Base-by-base conservation (phyloP, 2,888 invertebrate genomes). In the Nipponacmea schrenckii region DNA sequence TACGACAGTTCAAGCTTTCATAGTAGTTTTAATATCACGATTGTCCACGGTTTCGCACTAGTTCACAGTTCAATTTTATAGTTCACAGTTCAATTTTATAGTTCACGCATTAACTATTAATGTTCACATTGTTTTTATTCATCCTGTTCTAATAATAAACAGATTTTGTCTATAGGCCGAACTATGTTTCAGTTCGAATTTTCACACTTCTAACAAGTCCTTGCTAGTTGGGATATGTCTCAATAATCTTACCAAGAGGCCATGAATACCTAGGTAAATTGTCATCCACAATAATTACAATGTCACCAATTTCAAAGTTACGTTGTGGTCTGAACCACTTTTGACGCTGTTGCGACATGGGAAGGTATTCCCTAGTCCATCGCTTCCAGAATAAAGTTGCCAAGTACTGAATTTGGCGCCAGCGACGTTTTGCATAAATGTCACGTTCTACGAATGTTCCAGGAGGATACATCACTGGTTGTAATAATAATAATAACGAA, bases 351-450 rank as follows among this genome's bases (percentile, higher is more conserved):
- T 70, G 73, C 26, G 70, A 64, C 14, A 50, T 17, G 8, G 62
- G 64, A n/a, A 70, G 27, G 20, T 67, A 73, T 27, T 67, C 67
- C 46, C 44, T 63, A 14, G n/a, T 45, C 73, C 70, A 73, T 5
- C 63, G 48, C n/a, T 62, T 62, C 68, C 68, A 72, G 45, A 72
- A 68, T 73, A 71, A 26, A 71, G 67, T n/a, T 74, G 65, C 74
- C 68, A 71, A 45, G 14, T 39, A 26, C 64, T 48, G n/a, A 46
- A 20, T 31, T 62, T n/a, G 45, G 66, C 68, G 15, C 44, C 15
- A 31, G 71, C 71, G 12, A 12, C 45, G 12, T 31, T 12, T 31
- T 39, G n/a, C 56, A 5, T 20, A 56, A 56, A 56, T 56, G 56
- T 56, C 56, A 56, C 56, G 56, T 20, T 56, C 56, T 24, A 68